phyloP scores from a whole-genome alignment of 2,797 vertebrate species.

The Spondyliosoma cantharus region DNA sequence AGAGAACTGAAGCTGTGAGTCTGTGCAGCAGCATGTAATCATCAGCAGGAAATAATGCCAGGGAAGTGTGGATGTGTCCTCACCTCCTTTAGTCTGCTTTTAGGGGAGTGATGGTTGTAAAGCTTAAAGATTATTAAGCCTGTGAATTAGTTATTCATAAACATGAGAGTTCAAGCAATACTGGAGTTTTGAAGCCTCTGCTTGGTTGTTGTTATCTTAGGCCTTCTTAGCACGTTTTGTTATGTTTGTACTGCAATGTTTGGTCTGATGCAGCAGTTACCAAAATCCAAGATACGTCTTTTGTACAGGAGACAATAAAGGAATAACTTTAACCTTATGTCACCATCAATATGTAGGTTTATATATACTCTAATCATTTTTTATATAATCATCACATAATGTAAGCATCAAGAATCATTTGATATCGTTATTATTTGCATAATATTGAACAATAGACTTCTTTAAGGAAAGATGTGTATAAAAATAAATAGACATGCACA shows the following conservation, averaged over 20 bases:
- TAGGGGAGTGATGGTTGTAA: not conserved
- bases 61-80: conserved; percentile 19
- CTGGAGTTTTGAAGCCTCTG: not conserved
- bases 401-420: not conserved
- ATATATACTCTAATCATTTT: not conserved
- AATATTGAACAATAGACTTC: not conserved
- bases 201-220: too few species aligned
- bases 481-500: too few species aligned
- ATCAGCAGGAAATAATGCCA: conserved; percentile 36
- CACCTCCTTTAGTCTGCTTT: not conserved
- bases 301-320: too few species aligned
- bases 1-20: not conserved
- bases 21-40: conserved; percentile 22
- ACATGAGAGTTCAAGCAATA: too few species aligned
- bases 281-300: too few species aligned
- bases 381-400: not conserved
- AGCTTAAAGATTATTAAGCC: not conserved
- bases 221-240: too few species aligned
- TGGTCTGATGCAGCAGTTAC: too few species aligned
- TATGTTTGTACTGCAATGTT: too few species aligned
- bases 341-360: not conserved
- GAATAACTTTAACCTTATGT: too few species aligned
- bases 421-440: not conserved
- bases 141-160: not conserved
- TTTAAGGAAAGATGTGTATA: not conserved